A percentile compares a stretch with the other conserved stretches of the same genome.
Evolutionary conservation across 2,888 invertebrate genomes (phyloP).

Genomic region (Andrena marginata): DNA sequence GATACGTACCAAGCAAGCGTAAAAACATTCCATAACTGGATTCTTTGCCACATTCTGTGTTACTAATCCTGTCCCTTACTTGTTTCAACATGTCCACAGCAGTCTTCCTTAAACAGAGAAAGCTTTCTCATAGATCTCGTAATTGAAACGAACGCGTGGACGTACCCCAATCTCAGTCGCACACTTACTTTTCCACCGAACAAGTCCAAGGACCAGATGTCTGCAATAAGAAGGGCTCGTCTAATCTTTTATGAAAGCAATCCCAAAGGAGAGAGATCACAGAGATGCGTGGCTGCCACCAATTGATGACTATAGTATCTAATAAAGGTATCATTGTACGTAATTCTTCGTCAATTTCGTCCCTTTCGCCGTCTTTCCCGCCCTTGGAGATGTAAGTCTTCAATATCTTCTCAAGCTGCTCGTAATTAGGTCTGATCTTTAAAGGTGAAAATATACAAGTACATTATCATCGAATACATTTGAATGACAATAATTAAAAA

Average conservation of each 20-base stretch:
- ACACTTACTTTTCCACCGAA: conserved; percentile 85
- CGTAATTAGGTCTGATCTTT: conserved; percentile 83
- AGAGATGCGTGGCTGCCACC: conserved; percentile 86
- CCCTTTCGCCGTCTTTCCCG: conserved; percentile 80
- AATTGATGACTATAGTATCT: conserved; percentile 84
- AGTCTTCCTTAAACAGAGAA: conserved; percentile 69
- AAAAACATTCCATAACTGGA: conserved; percentile 86
- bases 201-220: conserved; percentile 83
- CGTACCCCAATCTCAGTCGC: conserved; percentile 67
- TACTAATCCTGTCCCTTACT: conserved; percentile 82
- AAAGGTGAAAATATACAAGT: conserved; percentile 34
- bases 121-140: conserved; percentile 31
- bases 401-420: conserved; percentile 85
- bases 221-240: conserved; percentile 86
- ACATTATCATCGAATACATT: background rate
- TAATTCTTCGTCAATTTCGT: conserved; percentile 85
- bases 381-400: conserved; percentile 85
- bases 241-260: conserved; percentile 87
- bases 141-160: conserved; percentile 5
- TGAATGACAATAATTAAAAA: background rate
- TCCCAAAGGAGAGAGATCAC: conserved; percentile 87
- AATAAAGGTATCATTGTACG: conserved; percentile 85
- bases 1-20: conserved; percentile 84
- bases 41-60: conserved; percentile 77
- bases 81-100: conserved; percentile 81